Evolutionary conservation across 1,140 invertebrate genomes (phyloP).

Genomic region (Galleria mellonella): DNA sequence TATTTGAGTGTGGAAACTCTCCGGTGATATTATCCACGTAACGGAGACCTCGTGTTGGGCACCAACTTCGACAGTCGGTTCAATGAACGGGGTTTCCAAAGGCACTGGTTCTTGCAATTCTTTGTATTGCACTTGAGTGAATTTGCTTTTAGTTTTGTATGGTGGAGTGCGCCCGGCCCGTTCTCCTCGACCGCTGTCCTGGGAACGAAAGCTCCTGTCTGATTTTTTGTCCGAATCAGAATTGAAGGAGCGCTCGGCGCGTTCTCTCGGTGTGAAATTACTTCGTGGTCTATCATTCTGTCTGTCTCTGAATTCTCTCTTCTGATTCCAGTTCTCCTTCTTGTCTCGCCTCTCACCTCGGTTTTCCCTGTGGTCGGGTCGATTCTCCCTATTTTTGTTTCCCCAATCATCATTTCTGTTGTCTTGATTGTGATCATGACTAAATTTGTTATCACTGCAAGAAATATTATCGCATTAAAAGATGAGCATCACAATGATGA

Average conservation of each 20-base stretch:
- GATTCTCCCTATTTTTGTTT: conserved; percentile 23
- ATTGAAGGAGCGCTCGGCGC: conserved; percentile 35
- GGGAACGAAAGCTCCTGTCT: conserved; percentile 40
- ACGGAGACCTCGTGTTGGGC: conserved; percentile 59
- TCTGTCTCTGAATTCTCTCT: conserved; percentile 28
- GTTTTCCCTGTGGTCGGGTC: conserved; percentile 16
- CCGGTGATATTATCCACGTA: conserved; percentile 73
- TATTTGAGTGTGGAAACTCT: conserved; percentile 81
- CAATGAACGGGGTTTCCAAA: conserved; percentile 30
- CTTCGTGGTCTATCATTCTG: conserved; percentile 26
- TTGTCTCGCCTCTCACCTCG: conserved; percentile 37
- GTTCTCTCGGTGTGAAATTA: conserved; percentile 51
- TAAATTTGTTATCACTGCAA: conserved; percentile 46
- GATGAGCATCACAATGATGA: too few species aligned
- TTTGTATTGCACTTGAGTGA: conserved; percentile 47
- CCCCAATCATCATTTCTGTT: conserved; percentile 30
- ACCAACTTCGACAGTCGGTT: conserved; percentile 38
- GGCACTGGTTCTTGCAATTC: conserved; percentile 40
- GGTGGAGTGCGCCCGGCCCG: conserved; percentile 33
- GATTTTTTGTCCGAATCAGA: conserved; percentile 46
- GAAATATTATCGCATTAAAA: conserved; percentile 1
- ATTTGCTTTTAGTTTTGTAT: conserved; percentile 36
- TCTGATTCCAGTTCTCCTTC: conserved; percentile 46
- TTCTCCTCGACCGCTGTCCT: conserved; percentile 27
- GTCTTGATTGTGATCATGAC: conserved; percentile 30